phyloP scores from a whole-genome alignment of 1,140 invertebrate genomes.

The Idris sp. region DNA sequence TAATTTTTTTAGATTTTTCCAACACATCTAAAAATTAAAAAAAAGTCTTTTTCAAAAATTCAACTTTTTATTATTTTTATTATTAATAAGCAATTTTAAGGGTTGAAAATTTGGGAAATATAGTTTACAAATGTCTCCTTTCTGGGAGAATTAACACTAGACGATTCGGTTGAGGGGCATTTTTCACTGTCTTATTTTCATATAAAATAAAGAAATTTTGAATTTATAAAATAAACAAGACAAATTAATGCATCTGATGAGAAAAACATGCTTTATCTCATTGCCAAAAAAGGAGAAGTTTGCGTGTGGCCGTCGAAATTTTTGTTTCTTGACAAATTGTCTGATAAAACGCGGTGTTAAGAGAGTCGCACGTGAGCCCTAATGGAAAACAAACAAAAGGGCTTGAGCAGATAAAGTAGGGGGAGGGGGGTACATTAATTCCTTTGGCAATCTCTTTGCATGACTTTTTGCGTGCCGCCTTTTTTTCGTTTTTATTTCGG shows the following conservation, averaged over 20 bases:
- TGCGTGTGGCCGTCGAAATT: constrained; percentile 17
- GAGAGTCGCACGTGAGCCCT: constrained; percentile 26
- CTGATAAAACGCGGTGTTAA: constrained; percentile 47
- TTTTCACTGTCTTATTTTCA: no score
- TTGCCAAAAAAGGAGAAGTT: constrained; percentile 1
- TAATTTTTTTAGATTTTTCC: no score
- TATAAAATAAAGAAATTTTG: no score
- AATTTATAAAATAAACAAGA: no score
- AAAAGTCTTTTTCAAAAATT: no score
- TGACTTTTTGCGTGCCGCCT: constrained; percentile 23
- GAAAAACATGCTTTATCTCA: constrained; percentile 42
- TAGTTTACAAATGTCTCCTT: no score
- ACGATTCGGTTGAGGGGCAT: no score
- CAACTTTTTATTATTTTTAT: no score
- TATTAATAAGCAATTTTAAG: no score
- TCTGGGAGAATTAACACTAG: no score
- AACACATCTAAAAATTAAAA: no score
- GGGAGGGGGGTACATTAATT: constrained; percentile 50
- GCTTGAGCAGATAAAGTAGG: constrained; percentile 4
- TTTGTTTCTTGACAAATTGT: constrained; percentile 46
- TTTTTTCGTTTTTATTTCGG: constrained; percentile 56
- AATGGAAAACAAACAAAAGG: constrained; percentile 43
- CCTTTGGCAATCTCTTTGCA: constrained; percentile 41
- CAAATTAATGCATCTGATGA: constrained; percentile 23
- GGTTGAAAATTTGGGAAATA: no score